These are phyloP conservation scores for Strigamia transsilvanica DNA, from an alignment of 2,888 invertebrate species.

Conservation along the genomic window DNA sequence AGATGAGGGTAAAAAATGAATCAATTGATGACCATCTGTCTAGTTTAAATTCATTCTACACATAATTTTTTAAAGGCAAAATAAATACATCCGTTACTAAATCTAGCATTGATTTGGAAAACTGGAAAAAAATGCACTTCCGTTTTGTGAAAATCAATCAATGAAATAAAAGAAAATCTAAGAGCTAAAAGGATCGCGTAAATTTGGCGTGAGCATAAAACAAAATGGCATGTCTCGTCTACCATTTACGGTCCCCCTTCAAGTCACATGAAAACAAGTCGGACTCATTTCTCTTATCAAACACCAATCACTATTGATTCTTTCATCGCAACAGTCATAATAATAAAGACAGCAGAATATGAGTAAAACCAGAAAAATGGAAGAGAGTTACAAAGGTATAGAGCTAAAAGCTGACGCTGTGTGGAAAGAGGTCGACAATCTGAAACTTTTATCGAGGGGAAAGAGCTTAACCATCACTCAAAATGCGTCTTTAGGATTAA, in stretches of 20 bases:
- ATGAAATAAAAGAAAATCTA: constrained; percentile 35
- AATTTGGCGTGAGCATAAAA: constrained; percentile 33
- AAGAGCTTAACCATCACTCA: constrained; percentile 42
- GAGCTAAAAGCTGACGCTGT: too few species aligned
- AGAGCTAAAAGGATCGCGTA: constrained; percentile 26
- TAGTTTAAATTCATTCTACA: not conserved
- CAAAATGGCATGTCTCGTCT: constrained; percentile 38
- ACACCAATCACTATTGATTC: constrained; percentile 43
- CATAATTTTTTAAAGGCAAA: not conserved
- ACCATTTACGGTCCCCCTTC: constrained; percentile 11
- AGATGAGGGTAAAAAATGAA: not conserved
- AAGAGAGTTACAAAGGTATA: not conserved
- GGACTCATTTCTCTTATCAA: constrained; percentile 44
- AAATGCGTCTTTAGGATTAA: constrained; percentile 46
- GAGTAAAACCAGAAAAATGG: not conserved
- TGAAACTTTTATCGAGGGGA: not conserved
- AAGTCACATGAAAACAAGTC: constrained; percentile 32
- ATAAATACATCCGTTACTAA: not conserved
- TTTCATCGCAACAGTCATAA: constrained; percentile 6
- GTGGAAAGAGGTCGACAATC: not conserved
- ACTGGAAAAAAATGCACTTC: not conserved
- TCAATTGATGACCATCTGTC: constrained; percentile 26
- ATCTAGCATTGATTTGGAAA: too few species aligned
- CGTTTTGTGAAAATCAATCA: not conserved
- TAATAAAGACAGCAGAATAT: not conserved